Percentiles rank a stretch among this genome's conserved stretches.
phyloP scores from a whole-genome alignment of 2,888 invertebrate species.

The Stenotaenia linearis region DNA sequence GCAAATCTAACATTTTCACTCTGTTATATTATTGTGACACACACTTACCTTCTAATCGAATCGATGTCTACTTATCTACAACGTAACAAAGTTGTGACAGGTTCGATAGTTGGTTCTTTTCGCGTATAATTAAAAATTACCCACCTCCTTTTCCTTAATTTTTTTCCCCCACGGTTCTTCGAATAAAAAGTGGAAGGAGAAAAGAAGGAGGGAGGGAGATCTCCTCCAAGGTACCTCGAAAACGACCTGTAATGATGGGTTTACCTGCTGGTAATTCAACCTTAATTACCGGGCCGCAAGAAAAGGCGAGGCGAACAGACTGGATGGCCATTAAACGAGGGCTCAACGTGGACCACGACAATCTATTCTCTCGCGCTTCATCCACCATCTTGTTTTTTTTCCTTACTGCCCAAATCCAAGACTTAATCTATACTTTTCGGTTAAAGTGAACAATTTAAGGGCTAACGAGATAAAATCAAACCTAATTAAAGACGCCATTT shows the following conservation, averaged over 20 bases:
- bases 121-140: neutral
- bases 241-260: conserved; percentile 1
- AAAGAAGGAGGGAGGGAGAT: neutral
- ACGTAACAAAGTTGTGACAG: neutral
- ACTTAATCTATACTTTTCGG: neutral
- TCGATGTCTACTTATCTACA: neutral
- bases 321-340: conserved; percentile 8
- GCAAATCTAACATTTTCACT: too few relatives aligned
- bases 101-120: neutral
- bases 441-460: neutral
- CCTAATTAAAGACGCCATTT: neutral
- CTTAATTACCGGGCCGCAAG: conserved; percentile 9
- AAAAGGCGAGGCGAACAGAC: conserved; percentile 4
- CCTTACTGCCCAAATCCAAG: neutral
- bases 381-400: neutral
- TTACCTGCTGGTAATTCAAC: conserved; percentile 9
- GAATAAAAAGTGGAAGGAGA: neutral
- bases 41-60: too few relatives aligned
- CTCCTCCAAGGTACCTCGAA: neutral
- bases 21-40: too few relatives aligned
- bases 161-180: neutral
- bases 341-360: neutral
- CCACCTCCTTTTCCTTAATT: neutral
- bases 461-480: neutral
- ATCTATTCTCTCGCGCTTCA: neutral